Evolutionary conservation across 2,113 vertebrate genomes (phyloP).

Genomic region (Pterophyllum scalare): DNA sequence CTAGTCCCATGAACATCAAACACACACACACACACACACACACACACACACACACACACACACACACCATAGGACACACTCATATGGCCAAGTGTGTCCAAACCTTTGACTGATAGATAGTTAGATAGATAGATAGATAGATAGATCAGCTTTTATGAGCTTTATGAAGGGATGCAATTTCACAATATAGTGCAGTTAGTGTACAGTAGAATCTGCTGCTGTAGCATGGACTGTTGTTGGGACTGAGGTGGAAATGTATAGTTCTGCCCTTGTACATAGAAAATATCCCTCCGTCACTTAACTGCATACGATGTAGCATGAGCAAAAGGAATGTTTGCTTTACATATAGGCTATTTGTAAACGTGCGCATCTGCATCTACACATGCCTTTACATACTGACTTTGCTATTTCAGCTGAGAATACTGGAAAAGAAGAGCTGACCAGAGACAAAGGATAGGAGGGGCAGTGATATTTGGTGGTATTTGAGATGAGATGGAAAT

Average conservation of each 20-base stretch:
- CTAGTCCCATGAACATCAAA: too few species aligned
- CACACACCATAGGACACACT: too few species aligned
- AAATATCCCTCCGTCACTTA: slow-evolving; percentile 27
- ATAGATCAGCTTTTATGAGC: neutral
- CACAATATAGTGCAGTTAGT: neutral
- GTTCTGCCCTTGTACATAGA: slow-evolving; percentile 48
- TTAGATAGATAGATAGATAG: too few species aligned
- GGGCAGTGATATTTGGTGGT: slow-evolving; percentile 34
- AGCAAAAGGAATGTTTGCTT: slow-evolving; percentile 23
- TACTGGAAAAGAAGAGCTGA: neutral
- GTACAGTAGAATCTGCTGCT: neutral
- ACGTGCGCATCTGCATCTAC: neutral
- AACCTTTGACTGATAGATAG: too few species aligned
- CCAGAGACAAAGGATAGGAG: slow-evolving; percentile 1
- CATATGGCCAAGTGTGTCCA: too few species aligned
- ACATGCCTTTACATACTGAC: neutral
- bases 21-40: too few species aligned
- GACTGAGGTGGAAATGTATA: slow-evolving; percentile 71
- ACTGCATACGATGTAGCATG: neutral
- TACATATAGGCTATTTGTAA: neutral
- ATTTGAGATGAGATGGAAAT: slow-evolving; percentile 56
- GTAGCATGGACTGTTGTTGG: slow-evolving; percentile 21
- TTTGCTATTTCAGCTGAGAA: neutral
- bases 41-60: too few species aligned
- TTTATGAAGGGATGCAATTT: neutral